phyloP scores from a whole-genome alignment of 2,113 vertebrate species.

The Brienomyrus brachyistius region DNA sequence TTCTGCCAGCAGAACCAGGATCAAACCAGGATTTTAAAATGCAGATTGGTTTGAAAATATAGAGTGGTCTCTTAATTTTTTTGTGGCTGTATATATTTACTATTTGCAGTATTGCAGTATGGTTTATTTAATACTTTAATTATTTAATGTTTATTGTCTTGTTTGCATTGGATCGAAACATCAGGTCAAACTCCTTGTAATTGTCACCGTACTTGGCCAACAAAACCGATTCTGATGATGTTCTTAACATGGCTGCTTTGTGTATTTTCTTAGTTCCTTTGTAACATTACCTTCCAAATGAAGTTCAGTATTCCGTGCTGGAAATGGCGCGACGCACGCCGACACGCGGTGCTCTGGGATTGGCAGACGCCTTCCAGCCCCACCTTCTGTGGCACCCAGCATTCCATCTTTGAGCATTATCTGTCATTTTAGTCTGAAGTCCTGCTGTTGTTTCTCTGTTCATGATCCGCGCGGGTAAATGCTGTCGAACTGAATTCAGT shows the following conservation, averaged over 20 bases:
- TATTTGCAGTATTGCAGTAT: background rate
- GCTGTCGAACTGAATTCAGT: slow-evolving; percentile 31
- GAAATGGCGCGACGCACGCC: background rate
- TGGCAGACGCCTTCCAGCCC: slow-evolving; percentile 28
- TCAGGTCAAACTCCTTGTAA: background rate
- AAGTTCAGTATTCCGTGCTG: slow-evolving; percentile 25
- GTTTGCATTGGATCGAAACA: background rate
- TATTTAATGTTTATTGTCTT: background rate
- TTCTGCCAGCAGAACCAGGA: no score
- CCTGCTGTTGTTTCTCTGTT: slow-evolving; percentile 33
- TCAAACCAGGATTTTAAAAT: no score
- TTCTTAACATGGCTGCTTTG: slow-evolving; percentile 28
- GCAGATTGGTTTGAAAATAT: no score
- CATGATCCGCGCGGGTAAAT: slow-evolving; percentile 31
- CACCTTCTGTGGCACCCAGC: slow-evolving; percentile 22
- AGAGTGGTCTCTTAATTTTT: no score
- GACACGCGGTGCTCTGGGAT: slow-evolving; percentile 27
- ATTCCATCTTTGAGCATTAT: slow-evolving; percentile 38
- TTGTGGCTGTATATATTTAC: background rate
- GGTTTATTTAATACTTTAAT: background rate
- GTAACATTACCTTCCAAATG: slow-evolving; percentile 19
- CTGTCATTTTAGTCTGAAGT: slow-evolving; percentile 35
- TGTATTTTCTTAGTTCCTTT: slow-evolving; percentile 34
- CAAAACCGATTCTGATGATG: background rate
- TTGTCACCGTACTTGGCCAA: background rate